A percentile compares a stretch with the other conserved stretches of the same genome.
Conservation (phyloP, 2,888 invertebrate genomes). For the Caenorhabditis sp. region DNA sequence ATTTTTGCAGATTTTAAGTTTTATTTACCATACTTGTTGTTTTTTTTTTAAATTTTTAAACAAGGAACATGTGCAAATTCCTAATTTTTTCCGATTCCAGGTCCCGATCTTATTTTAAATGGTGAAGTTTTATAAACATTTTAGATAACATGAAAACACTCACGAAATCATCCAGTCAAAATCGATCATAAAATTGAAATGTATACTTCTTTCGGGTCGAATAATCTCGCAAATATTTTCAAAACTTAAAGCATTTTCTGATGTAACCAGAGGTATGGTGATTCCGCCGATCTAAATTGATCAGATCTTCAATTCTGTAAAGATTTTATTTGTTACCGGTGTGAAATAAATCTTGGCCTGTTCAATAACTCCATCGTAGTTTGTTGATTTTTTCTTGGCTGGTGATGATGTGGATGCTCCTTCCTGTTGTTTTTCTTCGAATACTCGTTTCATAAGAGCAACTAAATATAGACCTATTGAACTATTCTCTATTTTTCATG, state of each 20-base stretch:
- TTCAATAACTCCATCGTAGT: conserved; percentile 2
- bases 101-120: no score
- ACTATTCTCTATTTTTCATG: not conserved
- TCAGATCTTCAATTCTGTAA: not conserved
- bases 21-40: no score
- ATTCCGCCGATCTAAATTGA: conserved; percentile 27
- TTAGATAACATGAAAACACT: conserved; percentile 9
- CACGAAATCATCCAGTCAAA: conserved; percentile 51
- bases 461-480: not conserved
- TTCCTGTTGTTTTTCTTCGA: not conserved
- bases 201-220: conserved; percentile 55
- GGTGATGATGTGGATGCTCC: not conserved
- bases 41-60: no score
- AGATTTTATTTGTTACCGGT: conserved; percentile 11
- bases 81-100: not conserved
- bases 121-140: no score
- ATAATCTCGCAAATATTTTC: conserved; percentile 47
- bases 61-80: no score
- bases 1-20: no score
- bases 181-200: conserved; percentile 62
- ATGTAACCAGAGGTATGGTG: conserved; percentile 11
- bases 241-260: conserved; percentile 12
- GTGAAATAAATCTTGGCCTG: conserved; percentile 31
- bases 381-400: not conserved
- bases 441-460: not conserved